Evolutionary conservation across 2,888 invertebrate genomes (phyloP).

Genomic region (Eupithecia vulgata): DNA sequence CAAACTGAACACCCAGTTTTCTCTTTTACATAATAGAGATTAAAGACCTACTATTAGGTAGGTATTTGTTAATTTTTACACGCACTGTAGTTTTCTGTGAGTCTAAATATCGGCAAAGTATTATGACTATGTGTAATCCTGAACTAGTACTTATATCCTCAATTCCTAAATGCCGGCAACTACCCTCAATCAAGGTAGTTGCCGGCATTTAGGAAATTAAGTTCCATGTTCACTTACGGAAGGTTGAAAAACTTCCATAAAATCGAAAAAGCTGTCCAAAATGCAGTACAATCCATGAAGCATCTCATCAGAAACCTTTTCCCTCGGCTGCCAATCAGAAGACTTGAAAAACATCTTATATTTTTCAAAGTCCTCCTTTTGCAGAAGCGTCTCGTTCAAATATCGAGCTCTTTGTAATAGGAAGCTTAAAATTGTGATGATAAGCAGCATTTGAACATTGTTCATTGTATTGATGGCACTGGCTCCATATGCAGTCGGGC

Average conservation of each 20-base stretch:
- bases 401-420: conserved; percentile 53
- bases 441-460: conserved; percentile 52
- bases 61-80: too few relatives aligned
- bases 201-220: neutral
- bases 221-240: conserved; percentile 49
- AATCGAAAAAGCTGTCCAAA: conserved; percentile 56
- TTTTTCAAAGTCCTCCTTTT: conserved; percentile 37
- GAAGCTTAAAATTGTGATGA: conserved; percentile 52
- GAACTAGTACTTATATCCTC: too few relatives aligned
- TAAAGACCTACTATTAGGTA: too few relatives aligned
- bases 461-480: conserved; percentile 45
- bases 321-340: conserved; percentile 13
- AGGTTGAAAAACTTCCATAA: conserved; percentile 56
- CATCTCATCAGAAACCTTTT: conserved; percentile 41
- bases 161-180: too few relatives aligned
- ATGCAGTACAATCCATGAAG: conserved; percentile 52
- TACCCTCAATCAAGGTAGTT: neutral
- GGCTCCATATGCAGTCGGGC: conserved; percentile 45
- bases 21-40: too few relatives aligned
- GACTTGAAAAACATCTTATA: conserved; percentile 18
- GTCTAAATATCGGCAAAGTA: too few relatives aligned
- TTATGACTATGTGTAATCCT: too few relatives aligned
- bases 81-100: too few relatives aligned
- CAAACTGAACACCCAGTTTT: too few relatives aligned
- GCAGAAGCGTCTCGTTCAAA: conserved; percentile 51